Conservation (phyloP, 2,113 vertebrate species). For the Erythrolamprus reginae region DNA sequence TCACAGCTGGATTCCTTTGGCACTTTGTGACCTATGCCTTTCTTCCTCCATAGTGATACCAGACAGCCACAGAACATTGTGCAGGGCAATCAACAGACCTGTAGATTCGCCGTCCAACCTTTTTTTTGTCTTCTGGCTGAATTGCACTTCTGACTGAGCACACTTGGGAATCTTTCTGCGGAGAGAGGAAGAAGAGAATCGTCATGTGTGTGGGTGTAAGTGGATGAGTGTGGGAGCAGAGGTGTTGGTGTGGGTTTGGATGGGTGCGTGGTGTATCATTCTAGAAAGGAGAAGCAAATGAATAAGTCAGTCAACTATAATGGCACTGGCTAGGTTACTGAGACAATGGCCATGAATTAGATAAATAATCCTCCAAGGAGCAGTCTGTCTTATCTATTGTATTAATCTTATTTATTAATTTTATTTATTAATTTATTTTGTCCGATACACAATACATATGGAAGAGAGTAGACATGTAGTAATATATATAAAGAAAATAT, state of each 20-base stretch:
- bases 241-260: neutral
- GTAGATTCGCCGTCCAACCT: neutral
- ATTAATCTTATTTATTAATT: too few species aligned
- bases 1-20: neutral
- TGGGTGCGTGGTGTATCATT: neutral
- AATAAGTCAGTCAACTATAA: neutral
- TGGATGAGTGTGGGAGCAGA: neutral
- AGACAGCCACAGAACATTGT: neutral
- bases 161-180: too few species aligned
- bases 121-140: neutral
- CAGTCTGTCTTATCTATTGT: neutral
- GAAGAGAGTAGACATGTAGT: too few species aligned
- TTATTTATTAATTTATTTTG: too few species aligned
- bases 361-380: neutral
- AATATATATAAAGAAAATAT: too few species aligned
- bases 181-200: neutral
- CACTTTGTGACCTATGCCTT: neutral
- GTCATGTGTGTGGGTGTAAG: neutral
- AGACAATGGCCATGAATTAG: neutral
- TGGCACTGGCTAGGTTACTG: neutral
- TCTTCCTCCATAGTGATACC: neutral
- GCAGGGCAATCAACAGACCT: neutral
- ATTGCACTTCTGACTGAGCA: neutral
- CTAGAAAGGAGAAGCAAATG: neutral
- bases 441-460: too few species aligned